Evolutionary conservation across 2,113 vertebrate genomes (phyloP), one percentile per base, ranked within the genome.

Genomic region (Falcunculus frontatus): DNA sequence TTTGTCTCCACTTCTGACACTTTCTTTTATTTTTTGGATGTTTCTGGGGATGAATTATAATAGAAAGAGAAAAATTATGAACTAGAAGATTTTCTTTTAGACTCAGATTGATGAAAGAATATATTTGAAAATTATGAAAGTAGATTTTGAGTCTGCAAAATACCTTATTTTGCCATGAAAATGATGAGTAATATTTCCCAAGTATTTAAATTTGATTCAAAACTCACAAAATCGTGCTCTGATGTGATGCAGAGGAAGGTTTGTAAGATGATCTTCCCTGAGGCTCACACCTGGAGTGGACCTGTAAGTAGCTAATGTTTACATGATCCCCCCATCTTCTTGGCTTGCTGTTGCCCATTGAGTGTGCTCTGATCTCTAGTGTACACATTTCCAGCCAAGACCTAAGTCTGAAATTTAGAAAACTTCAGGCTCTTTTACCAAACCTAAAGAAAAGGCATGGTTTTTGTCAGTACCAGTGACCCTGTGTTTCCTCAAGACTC

Each of bases 111-210:
- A 57, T 39, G 42, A 52, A 85, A n/a, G 27, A 59, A n/a, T 63
- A 13, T 73, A 50, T 80, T 26, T 83, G 19, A 74, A 69, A 86
- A 63, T 10, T 0, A 21, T 27, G 32, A 49, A 47, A 35, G 37
- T 57, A 78, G 52, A 44, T 49, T 74, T 67, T 77, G 37, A 62
- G 17, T 37, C 60, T 68, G 35, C 9, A 69, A 22, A 86, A 49
- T 72, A 52, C 21, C 41, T 22, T 39, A 25, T 78, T 91, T 93
- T 87, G 29, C n/a, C 7, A 60, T 3, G 1, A 69, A 80, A 79
- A 65, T 3, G 12, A 30, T 0, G 0, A 32, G 18, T 64, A 80
- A 15, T n/a, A 4, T 81, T 69, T 32, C 20, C 44, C 27, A 25
- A 68, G 63, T 50, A 35, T 21, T 75, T 79, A 46, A 17, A 75